These are phyloP conservation scores for Thumatha senex DNA, from an alignment of 2,888 invertebrate species.

Conservation along the genomic window DNA sequence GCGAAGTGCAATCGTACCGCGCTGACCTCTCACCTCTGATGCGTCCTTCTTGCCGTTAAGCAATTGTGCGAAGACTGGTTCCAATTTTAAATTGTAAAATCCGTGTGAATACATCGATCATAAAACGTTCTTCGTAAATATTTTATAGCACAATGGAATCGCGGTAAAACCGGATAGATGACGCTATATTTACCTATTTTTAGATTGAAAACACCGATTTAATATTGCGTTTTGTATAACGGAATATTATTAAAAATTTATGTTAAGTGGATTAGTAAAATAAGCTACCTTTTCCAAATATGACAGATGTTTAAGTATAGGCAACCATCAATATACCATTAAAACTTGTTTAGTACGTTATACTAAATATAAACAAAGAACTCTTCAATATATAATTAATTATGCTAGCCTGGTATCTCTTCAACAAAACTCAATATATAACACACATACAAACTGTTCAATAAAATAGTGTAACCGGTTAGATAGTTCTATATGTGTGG, in stretches of 20 bases:
- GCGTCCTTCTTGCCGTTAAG: constrained; percentile 51
- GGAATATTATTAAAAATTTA: not conserved
- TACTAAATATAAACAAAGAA: constrained; percentile 24
- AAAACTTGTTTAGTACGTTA: too few species aligned
- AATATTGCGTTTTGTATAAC: constrained; percentile 12
- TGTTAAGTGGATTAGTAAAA: too few species aligned
- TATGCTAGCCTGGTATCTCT: constrained; percentile 49
- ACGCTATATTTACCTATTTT: constrained; percentile 39
- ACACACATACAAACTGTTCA: constrained; percentile 32
- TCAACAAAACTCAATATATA: constrained; percentile 21
- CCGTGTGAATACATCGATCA: constrained; percentile 61
- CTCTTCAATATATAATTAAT: constrained; percentile 25
- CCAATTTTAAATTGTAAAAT: constrained; percentile 30
- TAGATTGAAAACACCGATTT: constrained; percentile 32
- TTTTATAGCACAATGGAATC: constrained; percentile 40
- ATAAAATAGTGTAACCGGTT: constrained; percentile 23
- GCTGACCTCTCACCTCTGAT: constrained; percentile 65
- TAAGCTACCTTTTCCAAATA: too few species aligned
- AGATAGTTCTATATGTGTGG: constrained; percentile 25
- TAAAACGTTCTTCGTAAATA: constrained; percentile 38
- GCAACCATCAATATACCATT: too few species aligned
- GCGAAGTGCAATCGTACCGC: constrained; percentile 34
- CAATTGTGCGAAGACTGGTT: constrained; percentile 67
- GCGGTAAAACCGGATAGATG: constrained; percentile 46
- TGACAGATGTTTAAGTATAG: too few species aligned